phyloP scores from a whole-genome alignment of 2,797 vertebrate species.

The Anolis apletophallus region DNA sequence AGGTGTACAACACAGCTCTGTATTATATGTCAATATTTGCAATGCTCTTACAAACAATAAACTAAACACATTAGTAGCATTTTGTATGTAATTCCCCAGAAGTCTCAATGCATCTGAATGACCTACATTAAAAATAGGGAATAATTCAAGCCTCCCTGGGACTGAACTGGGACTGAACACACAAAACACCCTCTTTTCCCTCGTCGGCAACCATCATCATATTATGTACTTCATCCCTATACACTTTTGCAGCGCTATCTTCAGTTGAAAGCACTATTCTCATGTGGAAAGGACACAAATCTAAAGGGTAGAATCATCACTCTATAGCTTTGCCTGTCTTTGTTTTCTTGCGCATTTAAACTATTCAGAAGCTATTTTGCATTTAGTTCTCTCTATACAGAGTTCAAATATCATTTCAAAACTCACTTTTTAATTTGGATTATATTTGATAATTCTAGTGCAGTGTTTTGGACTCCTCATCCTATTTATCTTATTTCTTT shows the following conservation, averaged over 20 bases:
- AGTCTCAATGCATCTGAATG: background rate
- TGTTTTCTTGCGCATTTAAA: background rate
- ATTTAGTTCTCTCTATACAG: background rate
- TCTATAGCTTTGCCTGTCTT: background rate
- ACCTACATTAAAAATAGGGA: background rate
- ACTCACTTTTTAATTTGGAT: background rate
- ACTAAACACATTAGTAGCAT: background rate
- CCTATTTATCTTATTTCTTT: background rate
- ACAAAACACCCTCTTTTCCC: background rate
- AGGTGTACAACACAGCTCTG: background rate
- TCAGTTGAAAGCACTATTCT: background rate
- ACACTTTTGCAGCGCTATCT: background rate
- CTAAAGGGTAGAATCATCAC: background rate
- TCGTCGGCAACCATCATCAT: background rate
- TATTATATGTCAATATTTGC: fast-evolving
- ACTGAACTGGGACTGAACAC: background rate
- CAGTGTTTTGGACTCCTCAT: background rate
- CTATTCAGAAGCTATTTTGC: too few relatives aligned
- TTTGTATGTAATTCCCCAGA: background rate
- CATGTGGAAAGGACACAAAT: background rate
- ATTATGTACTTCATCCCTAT: background rate
- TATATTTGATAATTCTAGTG: background rate
- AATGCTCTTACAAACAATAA: background rate
- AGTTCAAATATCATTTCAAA: background rate
- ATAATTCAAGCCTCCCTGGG: background rate